phyloP scores from a whole-genome alignment of 2,113 vertebrate genomes.

The Apeltes quadracus region DNA sequence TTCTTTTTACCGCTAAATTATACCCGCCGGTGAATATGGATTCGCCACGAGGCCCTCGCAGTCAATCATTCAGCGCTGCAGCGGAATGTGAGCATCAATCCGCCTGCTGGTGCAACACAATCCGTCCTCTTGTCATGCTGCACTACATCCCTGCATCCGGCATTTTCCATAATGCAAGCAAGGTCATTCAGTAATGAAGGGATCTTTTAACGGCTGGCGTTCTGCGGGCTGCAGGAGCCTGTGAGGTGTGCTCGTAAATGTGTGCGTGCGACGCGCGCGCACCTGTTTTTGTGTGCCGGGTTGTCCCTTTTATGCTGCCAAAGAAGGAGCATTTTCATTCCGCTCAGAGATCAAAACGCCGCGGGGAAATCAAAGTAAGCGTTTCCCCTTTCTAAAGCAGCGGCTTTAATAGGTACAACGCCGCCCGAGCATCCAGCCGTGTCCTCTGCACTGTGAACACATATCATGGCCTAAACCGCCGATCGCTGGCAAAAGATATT shows the following conservation, averaged over 20 bases:
- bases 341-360: conserved; percentile 72
- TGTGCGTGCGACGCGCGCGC: conserved; percentile 15
- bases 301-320: conserved; percentile 50
- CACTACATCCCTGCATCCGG: conserved; percentile 57
- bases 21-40: conserved; percentile 25
- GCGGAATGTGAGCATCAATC: conserved; percentile 53
- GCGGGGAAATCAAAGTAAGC: conserved; percentile 78
- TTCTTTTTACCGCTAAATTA: background rate
- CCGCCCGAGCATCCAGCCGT: conserved; percentile 65
- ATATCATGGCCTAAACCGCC: conserved; percentile 54
- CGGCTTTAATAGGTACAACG: conserved; percentile 74
- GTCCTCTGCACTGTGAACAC: conserved; percentile 67
- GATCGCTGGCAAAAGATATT: conserved; percentile 40
- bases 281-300: conserved; percentile 32
- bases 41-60: conserved; percentile 4
- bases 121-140: conserved; percentile 63
- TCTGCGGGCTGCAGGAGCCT: conserved; percentile 28
- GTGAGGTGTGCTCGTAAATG: conserved; percentile 20
- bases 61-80: conserved; percentile 31
- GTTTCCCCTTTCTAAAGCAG: conserved; percentile 72
- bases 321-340: conserved; percentile 68
- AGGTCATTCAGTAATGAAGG: conserved; percentile 65
- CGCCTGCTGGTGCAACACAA: conserved; percentile 51
- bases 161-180: conserved; percentile 58
- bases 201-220: conserved; percentile 52